phyloP scores from a whole-genome alignment of 2,888 invertebrate genomes.

The Apodemia zela region DNA sequence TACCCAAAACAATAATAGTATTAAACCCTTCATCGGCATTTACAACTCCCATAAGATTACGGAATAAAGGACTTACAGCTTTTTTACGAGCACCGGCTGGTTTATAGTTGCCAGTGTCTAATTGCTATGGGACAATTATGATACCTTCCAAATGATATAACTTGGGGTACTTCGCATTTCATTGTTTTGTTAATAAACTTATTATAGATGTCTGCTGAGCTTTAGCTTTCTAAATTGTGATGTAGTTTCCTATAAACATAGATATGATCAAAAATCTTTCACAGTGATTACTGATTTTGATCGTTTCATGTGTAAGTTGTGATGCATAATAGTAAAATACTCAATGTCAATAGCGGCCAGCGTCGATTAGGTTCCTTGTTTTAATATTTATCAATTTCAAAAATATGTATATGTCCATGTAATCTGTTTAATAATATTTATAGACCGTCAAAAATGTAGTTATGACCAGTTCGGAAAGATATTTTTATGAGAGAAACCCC shows the following conservation, averaged over 20 bases:
- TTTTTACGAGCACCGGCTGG: slow-evolving; percentile 44
- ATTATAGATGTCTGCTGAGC: slow-evolving; percentile 2
- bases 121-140: slow-evolving; percentile 37
- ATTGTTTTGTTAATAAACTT: slow-evolving; percentile 12
- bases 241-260: background rate
- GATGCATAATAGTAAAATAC: too few relatives aligned
- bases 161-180: slow-evolving; percentile 2
- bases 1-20: slow-evolving; percentile 25
- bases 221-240: background rate
- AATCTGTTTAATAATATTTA: too few relatives aligned
- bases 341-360: too few relatives aligned
- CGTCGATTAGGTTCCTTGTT: too few relatives aligned
- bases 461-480: too few relatives aligned
- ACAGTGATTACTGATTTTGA: too few relatives aligned
- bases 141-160: slow-evolving; percentile 23
- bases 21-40: slow-evolving; percentile 46
- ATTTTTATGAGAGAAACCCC: too few relatives aligned
- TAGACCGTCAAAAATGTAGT: too few relatives aligned
- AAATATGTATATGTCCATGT: too few relatives aligned
- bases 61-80: slow-evolving; percentile 43
- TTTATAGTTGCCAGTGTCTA: slow-evolving; percentile 36
- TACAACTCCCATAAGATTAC: slow-evolving; percentile 40
- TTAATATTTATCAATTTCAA: too few relatives aligned
- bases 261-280: too few relatives aligned
- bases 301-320: too few relatives aligned